Evolutionary conservation across 1,140 invertebrate species (phyloP).

Genomic region (Cyclina sinensis): DNA sequence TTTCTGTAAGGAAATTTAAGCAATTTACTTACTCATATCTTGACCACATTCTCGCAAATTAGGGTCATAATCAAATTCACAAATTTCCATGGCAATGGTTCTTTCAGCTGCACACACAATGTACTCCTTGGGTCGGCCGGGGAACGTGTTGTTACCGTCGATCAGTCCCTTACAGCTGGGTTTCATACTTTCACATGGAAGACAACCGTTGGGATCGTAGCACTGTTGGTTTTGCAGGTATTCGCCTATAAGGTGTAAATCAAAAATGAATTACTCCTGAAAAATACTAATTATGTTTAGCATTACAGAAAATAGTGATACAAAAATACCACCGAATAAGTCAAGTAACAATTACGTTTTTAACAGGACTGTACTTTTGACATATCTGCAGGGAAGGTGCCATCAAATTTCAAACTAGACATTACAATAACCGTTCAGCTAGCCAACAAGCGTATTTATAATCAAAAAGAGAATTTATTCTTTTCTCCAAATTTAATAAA

Average conservation of each 20-base stretch:
- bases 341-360: background rate
- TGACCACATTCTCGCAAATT: conserved; percentile 24
- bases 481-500: too few species aligned
- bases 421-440: too few species aligned
- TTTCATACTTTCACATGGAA: conserved; percentile 69
- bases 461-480: too few species aligned
- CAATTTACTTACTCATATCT: conserved; percentile 62
- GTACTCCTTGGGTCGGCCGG: conserved; percentile 72
- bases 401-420: too few species aligned
- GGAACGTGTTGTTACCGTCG: conserved; percentile 78
- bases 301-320: too few species aligned
- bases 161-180: conserved; percentile 76
- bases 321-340: too few species aligned
- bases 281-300: too few species aligned
- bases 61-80: conserved; percentile 56
- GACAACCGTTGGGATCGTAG: conserved; percentile 68
- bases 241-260: conserved; percentile 67
- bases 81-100: conserved; percentile 70
- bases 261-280: too few species aligned
- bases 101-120: conserved; percentile 75
- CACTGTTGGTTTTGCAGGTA: conserved; percentile 76
- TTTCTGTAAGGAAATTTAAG: too few species aligned
- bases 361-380: conserved; percentile 75
- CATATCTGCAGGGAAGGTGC: too few species aligned
- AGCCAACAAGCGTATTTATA: too few species aligned